These are phyloP conservation scores for Meiosimyza platycephala DNA, from an alignment of 2,888 invertebrate species.

Conservation along the genomic window DNA sequence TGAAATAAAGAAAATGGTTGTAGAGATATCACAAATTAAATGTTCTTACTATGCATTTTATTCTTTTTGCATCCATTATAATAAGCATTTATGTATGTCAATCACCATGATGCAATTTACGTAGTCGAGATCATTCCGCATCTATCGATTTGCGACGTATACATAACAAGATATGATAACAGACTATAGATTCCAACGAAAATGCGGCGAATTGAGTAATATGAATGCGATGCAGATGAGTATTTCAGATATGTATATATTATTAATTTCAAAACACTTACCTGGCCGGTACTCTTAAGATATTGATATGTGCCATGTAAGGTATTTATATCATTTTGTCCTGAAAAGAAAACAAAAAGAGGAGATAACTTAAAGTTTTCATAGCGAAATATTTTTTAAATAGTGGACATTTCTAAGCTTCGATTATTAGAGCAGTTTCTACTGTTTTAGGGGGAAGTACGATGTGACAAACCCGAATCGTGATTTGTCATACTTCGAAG, in stretches of 20 bases:
- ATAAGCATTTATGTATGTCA: slow-evolving; percentile 55
- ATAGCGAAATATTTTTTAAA: no score
- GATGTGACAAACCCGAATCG: no score
- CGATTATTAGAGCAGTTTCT: no score
- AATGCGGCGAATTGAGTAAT: background rate
- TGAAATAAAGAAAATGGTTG: no score
- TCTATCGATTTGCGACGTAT: background rate
- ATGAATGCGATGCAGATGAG: slow-evolving; percentile 17
- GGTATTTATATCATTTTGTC: slow-evolving; percentile 61
- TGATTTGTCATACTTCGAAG: no score
- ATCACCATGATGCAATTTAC: slow-evolving; percentile 57
- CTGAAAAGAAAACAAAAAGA: slow-evolving; percentile 47
- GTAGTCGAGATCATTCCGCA: slow-evolving; percentile 44
- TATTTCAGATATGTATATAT: background rate
- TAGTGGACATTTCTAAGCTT: no score
- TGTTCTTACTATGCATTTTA: slow-evolving; percentile 46
- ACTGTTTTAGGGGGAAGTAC: no score
- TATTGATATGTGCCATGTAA: slow-evolving; percentile 68
- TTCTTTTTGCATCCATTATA: no score
- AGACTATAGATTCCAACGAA: background rate
- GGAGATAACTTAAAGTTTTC: no score
- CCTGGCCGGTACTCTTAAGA: slow-evolving; percentile 74
- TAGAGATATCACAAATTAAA: slow-evolving; percentile 34
- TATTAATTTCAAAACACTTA: slow-evolving; percentile 58
- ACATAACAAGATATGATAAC: no score